Percentiles rank a stretch among this genome's conserved stretches.
These are phyloP conservation scores for Idaea straminata DNA, from an alignment of 2,888 invertebrate species.

Conservation along the genomic window DNA sequence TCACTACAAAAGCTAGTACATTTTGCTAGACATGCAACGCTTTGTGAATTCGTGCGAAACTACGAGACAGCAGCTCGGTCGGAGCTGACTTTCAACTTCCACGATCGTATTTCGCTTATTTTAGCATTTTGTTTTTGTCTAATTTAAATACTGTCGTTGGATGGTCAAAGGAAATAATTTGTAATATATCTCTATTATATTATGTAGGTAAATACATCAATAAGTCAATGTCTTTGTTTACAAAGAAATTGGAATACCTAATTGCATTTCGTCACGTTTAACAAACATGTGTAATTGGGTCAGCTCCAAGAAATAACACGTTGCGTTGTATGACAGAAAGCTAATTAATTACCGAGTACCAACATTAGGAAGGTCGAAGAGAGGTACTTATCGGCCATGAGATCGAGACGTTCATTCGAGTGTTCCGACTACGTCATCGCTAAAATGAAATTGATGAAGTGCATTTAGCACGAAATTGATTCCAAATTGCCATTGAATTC, in stretches of 20 bases:
- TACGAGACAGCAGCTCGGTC: not conserved
- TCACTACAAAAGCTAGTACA: not conserved
- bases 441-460: conserved; percentile 26
- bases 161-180: not conserved
- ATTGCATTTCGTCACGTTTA: conserved; percentile 21
- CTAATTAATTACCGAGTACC: conserved; percentile 34
- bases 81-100: not conserved
- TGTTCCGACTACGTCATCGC: conserved; percentile 14
- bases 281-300: conserved; percentile 28
- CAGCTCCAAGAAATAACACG: conserved; percentile 25
- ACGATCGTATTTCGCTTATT: not conserved
- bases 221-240: conserved; percentile 3
- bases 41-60: not conserved
- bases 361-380: conserved; percentile 5
- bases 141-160: not conserved
- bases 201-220: not conserved
- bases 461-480: conserved; percentile 39
- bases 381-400: conserved; percentile 15
- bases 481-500: conserved; percentile 35
- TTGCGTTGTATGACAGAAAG: conserved; percentile 21
- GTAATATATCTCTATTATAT: not conserved
- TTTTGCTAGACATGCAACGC: not conserved
- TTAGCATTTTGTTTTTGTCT: not conserved
- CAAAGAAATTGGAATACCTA: conserved; percentile 2
- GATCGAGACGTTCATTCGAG: conserved; percentile 23